Base-by-base conservation (phyloP, 2,888 invertebrate genomes). In the Lasioglossum figueresi region DNA sequence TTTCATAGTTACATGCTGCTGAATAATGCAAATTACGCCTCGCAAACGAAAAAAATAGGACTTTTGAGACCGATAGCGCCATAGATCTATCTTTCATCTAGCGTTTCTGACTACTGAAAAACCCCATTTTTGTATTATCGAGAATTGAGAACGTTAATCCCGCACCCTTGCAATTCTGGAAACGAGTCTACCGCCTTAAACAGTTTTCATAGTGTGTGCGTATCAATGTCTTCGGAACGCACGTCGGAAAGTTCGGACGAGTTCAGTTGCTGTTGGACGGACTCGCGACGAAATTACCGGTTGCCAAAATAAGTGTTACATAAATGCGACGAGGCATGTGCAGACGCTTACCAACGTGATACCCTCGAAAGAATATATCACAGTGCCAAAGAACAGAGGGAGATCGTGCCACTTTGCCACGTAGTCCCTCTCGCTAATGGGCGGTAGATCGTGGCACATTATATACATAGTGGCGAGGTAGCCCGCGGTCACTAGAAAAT, bases 311-410 rank as follows among this genome's bases (percentile, higher is more conserved):
- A 76, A 79, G 16, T 27, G 80, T 85, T 85, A 80, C 75, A 76
- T 79, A 80, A 80, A 85, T 45, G 40, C 52, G 23, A 4, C 14
- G 48, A 34, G 59, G 59, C 37, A 34, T 63, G 56, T 83, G 71
- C 14, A 37, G 34, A 27, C 8, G 95, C 96, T 96, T 94, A 97
- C 98, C 96, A 98, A 95, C 79, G 98, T 98, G 89, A 99, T 99
- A 86, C 99, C 99, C 96, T 99, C 99, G 93, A 99, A 99, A 5
- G 99, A 98, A 95, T 98, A 99, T 81, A 99, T 97, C 40, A 98
- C 98, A 0, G 99, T 99, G 72, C 99, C 99, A 93, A 99, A 99
- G 95, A 98, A 99, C 23, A 99, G 95, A 0, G 99, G 99, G 83
- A 98, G 95, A 84, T 96, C 96, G 83, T 95, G 93, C 95, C 96